Base-by-base conservation (phyloP, 2,113 vertebrate species). In the Halichoeres trimaculatus region DNA sequence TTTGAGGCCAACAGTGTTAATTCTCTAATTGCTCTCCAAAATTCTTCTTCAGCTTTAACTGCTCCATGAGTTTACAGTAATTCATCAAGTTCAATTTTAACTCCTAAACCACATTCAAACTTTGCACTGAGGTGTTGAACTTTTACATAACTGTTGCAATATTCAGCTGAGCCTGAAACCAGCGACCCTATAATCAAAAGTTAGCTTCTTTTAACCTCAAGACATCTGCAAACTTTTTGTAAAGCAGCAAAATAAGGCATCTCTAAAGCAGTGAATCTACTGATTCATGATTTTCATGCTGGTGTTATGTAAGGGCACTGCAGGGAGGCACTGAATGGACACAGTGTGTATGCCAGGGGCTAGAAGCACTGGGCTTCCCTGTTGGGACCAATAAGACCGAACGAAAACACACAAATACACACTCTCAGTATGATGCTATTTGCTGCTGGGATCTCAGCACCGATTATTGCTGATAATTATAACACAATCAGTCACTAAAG, bases 281-380 rank as follows among this genome's bases (percentile, higher is more conserved):
- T 65, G 72, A 80, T 76, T 76, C 40, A 63, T 74, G 50, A 79
- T 51, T 64, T 45, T 41, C 54, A 45, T 23, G 30, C 62, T 51
- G 58, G 47, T 53, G 65, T 69, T 76, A 20, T 35, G 54, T 70
- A 82, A 68, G 57, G 24, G 10, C 70, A 5, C 55, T 67, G 74
- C 40, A 53, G 58, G 30, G 40, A 26, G 45, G 10, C 16, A 7
- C 16, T 76, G 63, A 76, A 80, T 79, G 58, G 54, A 55, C 26
- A 40, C 60, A 68, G 66, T 78, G 74, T 78, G 26, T 36, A 13
- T 13, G 74, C 70, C 70, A 41, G 26, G 11, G 41, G 67, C 51
- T 47, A 17, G 50, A 68, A 70, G 47, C 59, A 30, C 57, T 9
- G 12, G 12, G 45, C 38, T 75, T 45, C 51, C 43, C 54, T 68